These are phyloP conservation scores for Phenganax stokvisi DNA, from an alignment of 92 coral and sea anemone species.

Conservation along the genomic window DNA sequence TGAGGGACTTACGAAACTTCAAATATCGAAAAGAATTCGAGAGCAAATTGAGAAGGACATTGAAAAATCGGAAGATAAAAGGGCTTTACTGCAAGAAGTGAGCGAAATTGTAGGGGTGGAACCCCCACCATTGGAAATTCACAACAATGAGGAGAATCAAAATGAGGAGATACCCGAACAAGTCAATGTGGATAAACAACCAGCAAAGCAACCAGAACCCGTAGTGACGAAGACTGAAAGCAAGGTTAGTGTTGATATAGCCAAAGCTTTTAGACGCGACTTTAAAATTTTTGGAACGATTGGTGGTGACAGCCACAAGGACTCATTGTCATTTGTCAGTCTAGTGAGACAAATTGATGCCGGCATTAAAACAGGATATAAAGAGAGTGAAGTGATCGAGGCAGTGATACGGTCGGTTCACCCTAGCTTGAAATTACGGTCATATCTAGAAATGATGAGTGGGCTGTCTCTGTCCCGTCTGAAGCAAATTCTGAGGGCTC, in stretches of 20 bases:
- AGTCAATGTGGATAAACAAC: slow-evolving; percentile 1
- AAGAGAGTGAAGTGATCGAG: slow-evolving; percentile 47
- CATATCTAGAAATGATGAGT: slow-evolving; percentile 42
- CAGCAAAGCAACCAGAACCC: neutral
- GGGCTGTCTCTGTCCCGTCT: slow-evolving; percentile 42
- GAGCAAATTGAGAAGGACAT: slow-evolving; percentile 33
- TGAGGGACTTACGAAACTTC: slow-evolving; percentile 27
- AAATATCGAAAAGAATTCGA: slow-evolving; percentile 19
- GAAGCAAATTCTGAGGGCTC: slow-evolving; percentile 46
- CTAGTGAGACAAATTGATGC: slow-evolving; percentile 47
- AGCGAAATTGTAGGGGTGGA: neutral
- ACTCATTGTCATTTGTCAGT: slow-evolving; percentile 43
- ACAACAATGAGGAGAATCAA: neutral
- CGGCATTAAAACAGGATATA: slow-evolving; percentile 43
- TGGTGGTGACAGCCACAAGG: slow-evolving; percentile 45
- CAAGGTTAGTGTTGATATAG: slow-evolving; percentile 36
- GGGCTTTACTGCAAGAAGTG: slow-evolving; percentile 19
- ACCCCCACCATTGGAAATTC: neutral
- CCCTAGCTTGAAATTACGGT: slow-evolving; percentile 49
- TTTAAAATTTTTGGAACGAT: slow-evolving; percentile 23
- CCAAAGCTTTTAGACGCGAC: slow-evolving; percentile 31
- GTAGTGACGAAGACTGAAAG: slow-evolving; percentile 6
- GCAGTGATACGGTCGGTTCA: slow-evolving; percentile 44
- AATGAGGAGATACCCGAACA: neutral
- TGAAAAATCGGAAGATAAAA: slow-evolving; percentile 19